Base-by-base conservation (phyloP, 2,113 vertebrate genomes). In the Sapajus apella region DNA sequence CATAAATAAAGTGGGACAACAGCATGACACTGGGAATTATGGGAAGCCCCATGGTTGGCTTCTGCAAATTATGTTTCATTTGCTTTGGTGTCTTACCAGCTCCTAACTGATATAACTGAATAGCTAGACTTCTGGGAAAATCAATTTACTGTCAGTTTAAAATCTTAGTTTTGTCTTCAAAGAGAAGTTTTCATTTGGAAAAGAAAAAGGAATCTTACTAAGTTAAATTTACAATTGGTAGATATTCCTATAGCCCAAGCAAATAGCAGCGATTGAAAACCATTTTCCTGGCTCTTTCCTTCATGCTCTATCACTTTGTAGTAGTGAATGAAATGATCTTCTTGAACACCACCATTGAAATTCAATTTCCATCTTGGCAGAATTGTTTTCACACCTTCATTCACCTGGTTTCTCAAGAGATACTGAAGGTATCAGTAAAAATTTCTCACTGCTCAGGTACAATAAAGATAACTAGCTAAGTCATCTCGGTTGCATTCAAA, bases 301-400 rank as follows among this genome's bases (percentile, higher is more conserved):
- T 86, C 55, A 45, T 83, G 52, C 25, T 75, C 52, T 88, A 30
- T 92, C 56, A 20, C 55, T 56, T 89, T 2, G 0, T 56, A 47
- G 25, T 79, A 21, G n/a, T 58, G 5, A 93, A 94, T 72, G 43
- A 86, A 88, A 79, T 35, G 35, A 58, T 92, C 50, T 61, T 72
- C 27, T 76, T 77, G 21, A 92, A 81, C 7, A 35, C 8, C n/a
- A 55, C 40, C 47, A 35, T 5, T n/a, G 50, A 95, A 86, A 91
- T 85, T 40, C 88, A 70, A 94, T 97, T 96, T 88, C 89, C 56
- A 89, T 68, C 89, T 87, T 83, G 40, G 93, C 56, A 58, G 94
- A 96, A 87, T 35, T 91, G 47, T 87, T 91, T 76, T 93, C 75
- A 94, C 61, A 75, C 14, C 23, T 94, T 72, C 80, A 47, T 89